Base-by-base conservation (phyloP, 2,113 vertebrate species). In the Triplophysa rosa region DNA sequence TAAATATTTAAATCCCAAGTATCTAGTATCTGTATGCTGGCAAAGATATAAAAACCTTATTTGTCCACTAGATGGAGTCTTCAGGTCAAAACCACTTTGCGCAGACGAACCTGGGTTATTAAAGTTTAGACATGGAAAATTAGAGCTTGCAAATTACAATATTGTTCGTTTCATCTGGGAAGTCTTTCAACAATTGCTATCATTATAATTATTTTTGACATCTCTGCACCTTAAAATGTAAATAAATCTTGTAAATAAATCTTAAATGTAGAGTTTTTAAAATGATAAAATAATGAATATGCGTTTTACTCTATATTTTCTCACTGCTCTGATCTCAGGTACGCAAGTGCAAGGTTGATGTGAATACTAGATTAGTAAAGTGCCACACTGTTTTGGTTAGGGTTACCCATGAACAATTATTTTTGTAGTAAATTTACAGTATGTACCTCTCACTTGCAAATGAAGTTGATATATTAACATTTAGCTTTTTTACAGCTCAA, bases 401-500 rank as follows among this genome's bases (percentile, higher is more conserved):
- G 56, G 4, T 45, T 1, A 33, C 59, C 16, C 26, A 66, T 2
- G 8, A 3, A 29, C 47, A 58, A 54, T 74, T 74, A 4, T 47
- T 37, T 24, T 62, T 74, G 0, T 17, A 1, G 37, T 26, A 45
- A 13, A 19, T 29, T 58, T 0, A 42, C 40, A 10, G 40, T 29
- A 11, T 63, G 40, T 26, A 4, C 13, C 24, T 64, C 23, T 49
- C 23, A 52, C 5, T 23, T 76, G 45, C 14, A 26, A 49, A 37
- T 75, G 23, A 0, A 64, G 58, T 49, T 21, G 65, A 64, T 33
- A 76, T 76, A 52, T 64, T 1, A 76, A 65, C 8, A 10, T 61
- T 89, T 68, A 88, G 87, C 49, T 65, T 33, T 37, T 80, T 80
- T 91, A 40, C 90, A 95, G 95, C 81, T 91, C 14, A 95, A 92